Conservation (phyloP, 2,113 vertebrate species). For the Rhineura floridana region DNA sequence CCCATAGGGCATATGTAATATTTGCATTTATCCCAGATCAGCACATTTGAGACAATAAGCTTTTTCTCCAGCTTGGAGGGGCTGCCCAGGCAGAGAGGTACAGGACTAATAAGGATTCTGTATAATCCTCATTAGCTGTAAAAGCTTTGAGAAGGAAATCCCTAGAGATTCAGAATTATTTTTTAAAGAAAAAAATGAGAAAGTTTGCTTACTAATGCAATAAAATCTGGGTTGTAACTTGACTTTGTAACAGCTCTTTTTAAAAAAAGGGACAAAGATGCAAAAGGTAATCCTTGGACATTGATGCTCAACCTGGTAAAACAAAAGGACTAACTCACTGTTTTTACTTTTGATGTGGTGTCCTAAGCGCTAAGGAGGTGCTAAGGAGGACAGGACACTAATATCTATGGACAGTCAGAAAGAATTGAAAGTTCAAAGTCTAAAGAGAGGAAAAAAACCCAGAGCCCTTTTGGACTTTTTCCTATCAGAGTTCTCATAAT, state of each 20-base stretch:
- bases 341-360: neutral
- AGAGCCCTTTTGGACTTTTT: too few species aligned
- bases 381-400: neutral
- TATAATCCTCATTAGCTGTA: constrained; percentile 41
- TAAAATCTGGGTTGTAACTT: constrained; percentile 13
- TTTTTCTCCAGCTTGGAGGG: neutral
- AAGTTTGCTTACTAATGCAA: neutral
- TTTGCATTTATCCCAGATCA: constrained; percentile 22
- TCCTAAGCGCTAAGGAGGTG: neutral
- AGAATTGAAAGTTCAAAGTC: too few species aligned
- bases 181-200: neutral
- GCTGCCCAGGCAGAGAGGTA: constrained; percentile 11
- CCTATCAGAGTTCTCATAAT: too few species aligned
- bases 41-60: constrained; percentile 13
- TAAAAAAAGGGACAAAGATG: neutral
- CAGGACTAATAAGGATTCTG: constrained; percentile 15
- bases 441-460: too few species aligned
- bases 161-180: neutral
- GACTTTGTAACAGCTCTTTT: too few species aligned
- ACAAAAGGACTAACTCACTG: neutral
- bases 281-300: neutral
- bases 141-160: constrained; percentile 7
- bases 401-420: too few species aligned
- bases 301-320: neutral
- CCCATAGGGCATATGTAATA: constrained; percentile 15